Conservation (phyloP, 1,140 invertebrate genomes). For the Drosophila punjabiensis region DNA sequence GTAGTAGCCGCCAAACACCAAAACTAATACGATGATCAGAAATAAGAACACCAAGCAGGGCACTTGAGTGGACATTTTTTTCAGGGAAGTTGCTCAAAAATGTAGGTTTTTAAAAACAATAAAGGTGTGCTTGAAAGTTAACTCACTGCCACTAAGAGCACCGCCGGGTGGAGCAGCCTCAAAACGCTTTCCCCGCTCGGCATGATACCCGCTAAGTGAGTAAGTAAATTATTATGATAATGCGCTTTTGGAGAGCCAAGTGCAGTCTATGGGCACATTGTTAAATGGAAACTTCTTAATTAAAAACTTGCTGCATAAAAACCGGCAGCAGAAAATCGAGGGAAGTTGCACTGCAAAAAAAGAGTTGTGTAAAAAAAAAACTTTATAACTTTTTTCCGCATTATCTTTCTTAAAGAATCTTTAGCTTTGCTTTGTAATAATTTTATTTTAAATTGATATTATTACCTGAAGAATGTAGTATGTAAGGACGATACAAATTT, state of each 20-base stretch:
- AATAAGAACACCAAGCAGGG: constrained; percentile 14
- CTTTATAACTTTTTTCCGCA: background rate
- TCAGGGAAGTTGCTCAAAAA: background rate
- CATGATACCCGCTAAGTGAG: constrained; percentile 50
- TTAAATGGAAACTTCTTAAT: constrained; percentile 81
- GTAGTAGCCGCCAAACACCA: constrained; percentile 18
- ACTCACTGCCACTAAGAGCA: constrained; percentile 13
- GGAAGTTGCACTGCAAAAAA: constrained; percentile 20
- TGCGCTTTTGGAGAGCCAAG: constrained; percentile 33
- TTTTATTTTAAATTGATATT: background rate
- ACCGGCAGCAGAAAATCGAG: constrained; percentile 35
- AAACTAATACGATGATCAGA: background rate
- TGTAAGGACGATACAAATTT: background rate
- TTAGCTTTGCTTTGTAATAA: too few relatives aligned
- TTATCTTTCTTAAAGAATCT: background rate
- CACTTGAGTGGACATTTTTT: constrained; percentile 10
- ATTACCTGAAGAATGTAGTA: background rate
- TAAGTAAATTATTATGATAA: constrained; percentile 80
- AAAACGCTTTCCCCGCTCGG: background rate
- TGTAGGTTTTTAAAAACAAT: background rate
- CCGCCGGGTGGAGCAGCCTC: background rate
- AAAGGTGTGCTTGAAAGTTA: constrained; percentile 24
- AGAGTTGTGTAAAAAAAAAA: background rate
- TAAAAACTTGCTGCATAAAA: constrained; percentile 75
- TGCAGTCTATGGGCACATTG: constrained; percentile 48